Conservation (phyloP, 2,113 vertebrate genomes). For the Gopherus flavomarginatus region DNA sequence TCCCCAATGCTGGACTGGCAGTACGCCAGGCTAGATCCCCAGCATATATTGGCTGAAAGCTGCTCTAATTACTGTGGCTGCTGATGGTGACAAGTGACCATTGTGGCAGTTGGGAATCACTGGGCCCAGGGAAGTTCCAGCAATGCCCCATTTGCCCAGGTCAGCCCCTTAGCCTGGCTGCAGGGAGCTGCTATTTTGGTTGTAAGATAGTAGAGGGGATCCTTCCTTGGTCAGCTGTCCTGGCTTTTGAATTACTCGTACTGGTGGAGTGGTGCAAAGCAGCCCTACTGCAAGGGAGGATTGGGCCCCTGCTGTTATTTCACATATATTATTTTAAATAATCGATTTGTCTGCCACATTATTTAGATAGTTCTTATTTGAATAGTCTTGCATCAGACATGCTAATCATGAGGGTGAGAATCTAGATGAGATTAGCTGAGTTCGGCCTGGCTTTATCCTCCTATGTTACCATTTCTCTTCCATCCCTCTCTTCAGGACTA, state of each 20-base stretch:
- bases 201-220: conserved; percentile 47
- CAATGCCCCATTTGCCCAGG: background rate
- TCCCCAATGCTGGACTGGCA: background rate
- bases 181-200: conserved; percentile 25
- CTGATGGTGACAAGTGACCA: fast-evolving
- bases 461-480: conserved; percentile 31
- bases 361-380: conserved; percentile 72
- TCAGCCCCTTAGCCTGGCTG: conserved; percentile 2
- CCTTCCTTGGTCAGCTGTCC: conserved; percentile 57
- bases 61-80: background rate
- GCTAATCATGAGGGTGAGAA: conserved; percentile 70
- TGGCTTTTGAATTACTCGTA: conserved; percentile 34
- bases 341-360: conserved; percentile 68
- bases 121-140: background rate
- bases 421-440: conserved; percentile 68
- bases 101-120: background rate
- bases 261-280: conserved; percentile 63
- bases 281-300: conserved; percentile 57
- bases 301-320: conserved; percentile 54
- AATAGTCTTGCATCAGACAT: conserved; percentile 71
- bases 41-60: background rate
- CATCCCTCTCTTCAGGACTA: background rate
- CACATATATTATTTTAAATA: conserved; percentile 65
- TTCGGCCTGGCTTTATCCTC: conserved; percentile 55
- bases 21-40: background rate